Evolutionary conservation across 2,113 vertebrate species (phyloP).

Genomic region (Scytalopus superciliaris): DNA sequence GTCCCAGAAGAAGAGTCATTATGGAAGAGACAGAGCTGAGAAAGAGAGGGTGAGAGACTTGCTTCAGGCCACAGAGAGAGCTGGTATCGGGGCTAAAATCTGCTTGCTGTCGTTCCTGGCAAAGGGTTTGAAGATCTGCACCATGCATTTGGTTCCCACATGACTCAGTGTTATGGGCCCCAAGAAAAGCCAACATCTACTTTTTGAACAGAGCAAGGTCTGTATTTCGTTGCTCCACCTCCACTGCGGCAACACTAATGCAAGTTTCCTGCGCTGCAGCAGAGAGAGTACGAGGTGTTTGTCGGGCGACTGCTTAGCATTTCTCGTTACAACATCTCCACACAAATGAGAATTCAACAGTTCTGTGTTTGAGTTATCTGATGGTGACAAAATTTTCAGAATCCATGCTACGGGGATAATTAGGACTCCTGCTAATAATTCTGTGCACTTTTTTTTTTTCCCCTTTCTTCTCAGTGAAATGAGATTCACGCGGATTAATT

Average conservation of each 20-base stretch:
- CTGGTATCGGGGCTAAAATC: background rate
- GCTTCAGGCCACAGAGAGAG: background rate
- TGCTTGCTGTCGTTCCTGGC: background rate
- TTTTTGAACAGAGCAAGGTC: background rate
- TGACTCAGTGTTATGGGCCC: accelerated
- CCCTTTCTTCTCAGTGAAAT: slow-evolving; percentile 45
- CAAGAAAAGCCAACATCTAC: background rate
- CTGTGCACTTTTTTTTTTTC: background rate
- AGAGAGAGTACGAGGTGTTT: background rate
- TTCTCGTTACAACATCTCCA: background rate
- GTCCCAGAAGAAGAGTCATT: background rate
- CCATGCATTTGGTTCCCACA: background rate
- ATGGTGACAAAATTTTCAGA: slow-evolving; percentile 50
- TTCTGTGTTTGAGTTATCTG: slow-evolving; percentile 14
- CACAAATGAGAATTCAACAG: slow-evolving; percentile 27
- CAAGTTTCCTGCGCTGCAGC: background rate
- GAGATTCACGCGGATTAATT: slow-evolving; percentile 79
- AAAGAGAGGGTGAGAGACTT: background rate
- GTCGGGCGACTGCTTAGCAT: accelerated
- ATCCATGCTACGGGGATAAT: slow-evolving; percentile 71
- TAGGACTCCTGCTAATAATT: slow-evolving; percentile 74
- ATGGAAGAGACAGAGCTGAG: background rate
- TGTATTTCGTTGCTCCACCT: background rate
- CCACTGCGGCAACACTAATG: background rate
- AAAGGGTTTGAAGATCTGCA: background rate